Percentiles rank a stretch among this genome's conserved stretches.
Evolutionary conservation across 2,797 vertebrate genomes (phyloP).

Genomic region (Xenops minutus): DNA sequence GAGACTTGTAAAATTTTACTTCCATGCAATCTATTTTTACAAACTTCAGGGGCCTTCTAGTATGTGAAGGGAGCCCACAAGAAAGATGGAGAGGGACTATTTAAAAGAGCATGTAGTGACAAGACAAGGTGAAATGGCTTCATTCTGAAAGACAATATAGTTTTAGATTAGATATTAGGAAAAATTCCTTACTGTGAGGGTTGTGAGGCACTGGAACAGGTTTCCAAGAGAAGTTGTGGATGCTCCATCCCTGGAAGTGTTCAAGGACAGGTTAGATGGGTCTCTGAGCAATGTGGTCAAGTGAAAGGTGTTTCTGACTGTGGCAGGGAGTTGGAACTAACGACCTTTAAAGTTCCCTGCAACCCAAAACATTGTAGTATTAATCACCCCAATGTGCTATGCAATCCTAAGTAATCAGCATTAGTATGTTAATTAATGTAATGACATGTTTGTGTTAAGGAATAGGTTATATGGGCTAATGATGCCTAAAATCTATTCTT

Average conservation of each 20-base stretch:
- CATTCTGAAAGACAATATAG: background rate
- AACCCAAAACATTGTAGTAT: background rate
- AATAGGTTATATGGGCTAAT: background rate
- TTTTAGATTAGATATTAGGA: background rate
- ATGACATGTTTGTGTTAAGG: background rate
- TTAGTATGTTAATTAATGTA: background rate
- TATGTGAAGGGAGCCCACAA: background rate
- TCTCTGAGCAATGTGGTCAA: background rate
- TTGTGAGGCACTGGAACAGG: background rate
- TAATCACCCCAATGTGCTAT: background rate
- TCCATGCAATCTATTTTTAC: background rate
- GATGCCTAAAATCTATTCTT: background rate
- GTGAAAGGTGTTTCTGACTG: background rate
- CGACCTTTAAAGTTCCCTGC: background rate
- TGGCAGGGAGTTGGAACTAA: background rate
- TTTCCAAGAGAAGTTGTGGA: background rate
- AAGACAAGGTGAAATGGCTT: background rate
- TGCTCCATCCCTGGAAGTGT: background rate
- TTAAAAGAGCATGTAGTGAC: background rate
- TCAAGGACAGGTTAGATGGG: background rate
- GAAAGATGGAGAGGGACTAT: background rate
- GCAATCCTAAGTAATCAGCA: background rate
- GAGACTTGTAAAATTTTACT: background rate
- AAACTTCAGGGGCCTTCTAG: background rate
- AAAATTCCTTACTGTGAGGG: background rate